phyloP scores from a whole-genome alignment of 1,140 invertebrate species.

The Papilio helenus region DNA sequence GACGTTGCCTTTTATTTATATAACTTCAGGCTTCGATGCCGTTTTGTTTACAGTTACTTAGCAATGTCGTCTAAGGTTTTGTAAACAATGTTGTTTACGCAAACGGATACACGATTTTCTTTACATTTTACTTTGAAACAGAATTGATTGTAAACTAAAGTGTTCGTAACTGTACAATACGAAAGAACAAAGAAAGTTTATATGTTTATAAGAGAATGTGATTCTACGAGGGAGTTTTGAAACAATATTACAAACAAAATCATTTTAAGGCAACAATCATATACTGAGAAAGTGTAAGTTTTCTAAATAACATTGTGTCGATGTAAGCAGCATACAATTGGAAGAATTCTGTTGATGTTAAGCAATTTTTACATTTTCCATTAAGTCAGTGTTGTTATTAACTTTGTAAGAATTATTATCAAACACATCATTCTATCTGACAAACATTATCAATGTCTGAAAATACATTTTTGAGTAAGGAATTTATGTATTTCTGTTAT shows the following conservation, averaged over 20 bases:
- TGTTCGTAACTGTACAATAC: slow-evolving; percentile 64
- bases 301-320: slow-evolving; percentile 63
- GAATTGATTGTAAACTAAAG: slow-evolving; percentile 55
- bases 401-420: neutral
- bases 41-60: slow-evolving; percentile 33
- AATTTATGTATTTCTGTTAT: no score
- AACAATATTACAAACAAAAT: slow-evolving; percentile 63
- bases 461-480: neutral
- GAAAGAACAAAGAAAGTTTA: slow-evolving; percentile 75
- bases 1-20: neutral
- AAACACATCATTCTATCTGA: neutral
- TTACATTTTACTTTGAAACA: slow-evolving; percentile 51
- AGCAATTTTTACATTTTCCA: slow-evolving; percentile 28
- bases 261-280: slow-evolving; percentile 62
- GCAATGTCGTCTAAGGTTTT: slow-evolving; percentile 25
- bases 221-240: slow-evolving; percentile 64
- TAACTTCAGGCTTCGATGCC: neutral
- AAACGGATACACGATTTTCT: slow-evolving; percentile 25
- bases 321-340: slow-evolving; percentile 48
- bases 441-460: neutral
- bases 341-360: slow-evolving; percentile 54
- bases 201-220: slow-evolving; percentile 73
- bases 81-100: slow-evolving; percentile 28
- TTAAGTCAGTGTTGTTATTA: neutral
- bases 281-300: slow-evolving; percentile 61